Evolutionary conservation across 2,888 invertebrate species (phyloP), one percentile per base, ranked within the genome.

Genomic region (Apotomis turbidana): DNA sequence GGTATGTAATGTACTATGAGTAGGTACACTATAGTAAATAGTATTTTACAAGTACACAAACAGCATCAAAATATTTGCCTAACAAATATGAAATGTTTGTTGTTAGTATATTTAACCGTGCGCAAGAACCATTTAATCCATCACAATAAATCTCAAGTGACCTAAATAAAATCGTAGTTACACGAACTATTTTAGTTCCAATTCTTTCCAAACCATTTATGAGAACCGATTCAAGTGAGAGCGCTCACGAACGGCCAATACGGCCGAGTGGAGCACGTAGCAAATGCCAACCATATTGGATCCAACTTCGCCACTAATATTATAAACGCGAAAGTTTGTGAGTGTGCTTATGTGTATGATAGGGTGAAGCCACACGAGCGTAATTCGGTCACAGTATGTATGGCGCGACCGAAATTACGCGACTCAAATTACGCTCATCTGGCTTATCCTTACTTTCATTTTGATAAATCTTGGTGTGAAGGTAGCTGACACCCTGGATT

Each of bases 121-220:
- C 27, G 49, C 49, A 49, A 6, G 49, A 3, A 55, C 15, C 55
- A 4, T 55, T 55, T 55, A 9, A 55, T 44, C 41, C 41, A 66
- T 46, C 15, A 12, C 38, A 41, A 52, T 41, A 63, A 41, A 63
- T 9, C 36, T 63, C 5, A 27, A 36, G 36, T 63, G 51, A 52
- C 52, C 52, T 41, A 13, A 63, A 63, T 38, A 38, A 52, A 52
- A 52, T 52, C 52, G 10, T 60, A 46, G 46, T 60, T 49, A 15
- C 15, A 49, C 15, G 60, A 41, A 4, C 62, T 63, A 63, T 63
- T 27, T 52, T 63, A 62, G 61, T 27, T 38, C 6, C 9, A 36
- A 63, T 36, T 60, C 15, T 60, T 63, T 63, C 12, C 52, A 52
- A 13, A 15, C 63, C 63, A 49, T 63, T 27, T 51, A 51, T 51